Base-by-base conservation (phyloP, 2,113 vertebrate genomes). In the Otolemur garnettii region DNA sequence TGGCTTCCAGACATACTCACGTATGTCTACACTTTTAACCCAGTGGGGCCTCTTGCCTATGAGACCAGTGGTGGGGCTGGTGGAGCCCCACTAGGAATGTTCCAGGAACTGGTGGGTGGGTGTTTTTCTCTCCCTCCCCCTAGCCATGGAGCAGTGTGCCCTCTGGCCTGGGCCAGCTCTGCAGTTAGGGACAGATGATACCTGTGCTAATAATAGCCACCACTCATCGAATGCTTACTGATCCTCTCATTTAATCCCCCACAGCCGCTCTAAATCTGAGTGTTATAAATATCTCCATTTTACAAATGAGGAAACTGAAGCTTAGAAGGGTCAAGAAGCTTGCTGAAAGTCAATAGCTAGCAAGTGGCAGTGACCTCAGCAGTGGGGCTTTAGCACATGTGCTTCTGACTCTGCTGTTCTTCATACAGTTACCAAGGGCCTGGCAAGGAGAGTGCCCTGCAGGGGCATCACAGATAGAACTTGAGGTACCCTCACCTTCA, bases 281-380 rank as follows among this genome's bases (percentile, higher is more conserved):
- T 10, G 4, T 88, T 95, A 95, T 97, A 96, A 96, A 96, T 96
- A 96, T 5, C 85, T 80, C 28, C 33, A 11, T 77, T 35, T 90
- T 78, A 72, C 50, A 71, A 42, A 28, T 19, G 75, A 72, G 87
- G 87, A 95, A 93, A 96, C 90, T 28, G 5, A 53, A 95, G 72
- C 94, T 90, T 30, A 68, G 87, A 24, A 74, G 91, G 85, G 81
- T 60, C 50, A 22, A 17, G 94, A 26, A 59, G 74, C 77, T 75
- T 45, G 33, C 64, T n/a, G n/a, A 82, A 95, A 90, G 95, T 82
- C 79, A 93, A 0, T 4, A 69, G 45, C 82, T 12, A 33, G 79
- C 2, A 8, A 83, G 86, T 5, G 15, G n/a, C 96, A 60, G 66
- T 26, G 14, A 0, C 68, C 90, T 68, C 28, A 9, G 80, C 92